Evolutionary conservation across 2,797 vertebrate genomes (phyloP).

Genomic region (Crypturellus tataupa): DNA sequence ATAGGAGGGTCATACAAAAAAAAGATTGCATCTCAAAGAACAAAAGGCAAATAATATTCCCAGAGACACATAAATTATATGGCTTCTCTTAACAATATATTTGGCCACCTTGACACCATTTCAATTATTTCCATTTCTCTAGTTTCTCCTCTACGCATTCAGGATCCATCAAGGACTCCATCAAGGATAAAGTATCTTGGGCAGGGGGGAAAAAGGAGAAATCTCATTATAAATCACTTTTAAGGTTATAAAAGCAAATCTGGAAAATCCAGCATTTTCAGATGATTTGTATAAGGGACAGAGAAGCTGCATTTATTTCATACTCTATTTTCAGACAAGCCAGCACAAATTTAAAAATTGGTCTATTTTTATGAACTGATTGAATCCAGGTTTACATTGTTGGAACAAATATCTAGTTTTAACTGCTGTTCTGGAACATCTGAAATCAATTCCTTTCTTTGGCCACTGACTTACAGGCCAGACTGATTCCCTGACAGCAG

Average conservation of each 20-base stretch:
- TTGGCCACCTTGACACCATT: constrained; percentile 13
- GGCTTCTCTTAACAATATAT: neutral
- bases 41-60: constrained; percentile 34
- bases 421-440: neutral
- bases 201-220: neutral
- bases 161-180: neutral
- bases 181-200: neutral
- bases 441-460: neutral
- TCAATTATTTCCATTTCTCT: constrained; percentile 9
- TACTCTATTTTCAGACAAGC: neutral
- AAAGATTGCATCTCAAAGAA: neutral
- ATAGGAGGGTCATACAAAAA: neutral
- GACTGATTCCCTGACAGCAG: neutral
- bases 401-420: neutral
- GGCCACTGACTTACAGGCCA: neutral
- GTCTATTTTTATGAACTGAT: neutral
- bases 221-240: neutral
- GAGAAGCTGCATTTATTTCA: neutral
- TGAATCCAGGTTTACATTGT: accelerated
- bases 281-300: neutral
- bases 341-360: neutral
- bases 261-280: neutral
- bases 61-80: neutral
- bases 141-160: neutral
- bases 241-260: neutral